phyloP scores from a whole-genome alignment of 2,797 vertebrate species.

The Sebastes wilsoni region DNA sequence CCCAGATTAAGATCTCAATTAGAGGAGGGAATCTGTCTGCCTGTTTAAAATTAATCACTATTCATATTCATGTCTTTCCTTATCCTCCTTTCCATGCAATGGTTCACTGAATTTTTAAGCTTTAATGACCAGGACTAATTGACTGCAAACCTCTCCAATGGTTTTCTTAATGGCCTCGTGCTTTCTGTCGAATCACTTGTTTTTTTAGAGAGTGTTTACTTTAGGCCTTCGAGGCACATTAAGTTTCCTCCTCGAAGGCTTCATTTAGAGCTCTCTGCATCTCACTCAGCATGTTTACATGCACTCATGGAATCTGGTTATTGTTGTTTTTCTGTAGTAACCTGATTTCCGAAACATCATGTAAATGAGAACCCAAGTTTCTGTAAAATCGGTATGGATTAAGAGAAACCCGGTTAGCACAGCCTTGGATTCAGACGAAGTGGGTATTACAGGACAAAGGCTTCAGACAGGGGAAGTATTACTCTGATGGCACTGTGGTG shows the following conservation, averaged over 20 bases:
- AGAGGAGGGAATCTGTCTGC: slow-evolving; percentile 43
- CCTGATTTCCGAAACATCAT: neutral
- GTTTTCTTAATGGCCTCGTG: slow-evolving; percentile 52
- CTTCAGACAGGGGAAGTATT: neutral
- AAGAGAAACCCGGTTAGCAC: neutral
- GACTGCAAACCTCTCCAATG: slow-evolving; percentile 49
- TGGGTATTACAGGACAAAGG: neutral
- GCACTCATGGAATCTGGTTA: neutral
- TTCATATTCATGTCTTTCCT: slow-evolving; percentile 56
- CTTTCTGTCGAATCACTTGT: slow-evolving; percentile 36
- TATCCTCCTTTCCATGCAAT: slow-evolving; percentile 30
- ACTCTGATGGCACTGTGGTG: neutral
- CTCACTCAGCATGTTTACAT: slow-evolving; percentile 8
- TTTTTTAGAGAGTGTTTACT: slow-evolving; percentile 29
- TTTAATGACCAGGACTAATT: slow-evolving; percentile 63
- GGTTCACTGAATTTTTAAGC: slow-evolving; percentile 48
- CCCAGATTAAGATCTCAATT: slow-evolving; percentile 71
- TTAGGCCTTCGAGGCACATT: slow-evolving; percentile 20
- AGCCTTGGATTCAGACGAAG: neutral
- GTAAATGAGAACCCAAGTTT: neutral
- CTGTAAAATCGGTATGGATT: neutral
- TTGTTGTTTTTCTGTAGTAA: slow-evolving; percentile 1
- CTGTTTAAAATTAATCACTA: slow-evolving; percentile 49
- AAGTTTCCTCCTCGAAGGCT: slow-evolving; percentile 10
- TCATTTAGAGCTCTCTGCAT: slow-evolving; percentile 21